Percentiles rank a stretch among this genome's conserved stretches.
phyloP scores from a whole-genome alignment of 2,797 vertebrate genomes.

The Pantherophis vulpinus region DNA sequence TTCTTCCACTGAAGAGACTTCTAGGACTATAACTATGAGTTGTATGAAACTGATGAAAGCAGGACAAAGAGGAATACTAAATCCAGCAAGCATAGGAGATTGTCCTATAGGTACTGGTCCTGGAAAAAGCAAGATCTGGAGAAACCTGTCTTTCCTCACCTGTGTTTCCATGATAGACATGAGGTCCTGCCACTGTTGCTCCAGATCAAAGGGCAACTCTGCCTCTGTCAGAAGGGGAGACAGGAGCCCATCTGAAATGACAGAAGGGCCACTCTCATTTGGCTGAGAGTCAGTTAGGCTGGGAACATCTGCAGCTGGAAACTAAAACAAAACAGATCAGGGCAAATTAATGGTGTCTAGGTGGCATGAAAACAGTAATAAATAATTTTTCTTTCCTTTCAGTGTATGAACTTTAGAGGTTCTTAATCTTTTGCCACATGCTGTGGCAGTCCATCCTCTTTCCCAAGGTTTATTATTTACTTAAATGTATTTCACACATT shows the following conservation, averaged over 20 bases:
- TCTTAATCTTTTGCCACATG: slow-evolving; percentile 5
- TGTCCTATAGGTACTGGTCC: neutral
- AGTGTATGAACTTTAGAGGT: slow-evolving; percentile 2
- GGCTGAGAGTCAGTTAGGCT: slow-evolving; percentile 78
- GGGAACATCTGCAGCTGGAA: slow-evolving; percentile 81
- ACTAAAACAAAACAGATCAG: slow-evolving; percentile 71
- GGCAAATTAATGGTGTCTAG: slow-evolving; percentile 29
- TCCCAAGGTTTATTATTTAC: neutral
- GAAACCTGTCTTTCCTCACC: slow-evolving; percentile 66
- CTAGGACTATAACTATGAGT: neutral
- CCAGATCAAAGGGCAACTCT: slow-evolving; percentile 89
- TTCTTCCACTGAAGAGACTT: neutral
- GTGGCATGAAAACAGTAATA: neutral
- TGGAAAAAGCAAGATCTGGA: neutral
- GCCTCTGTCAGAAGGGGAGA: slow-evolving; percentile 78
- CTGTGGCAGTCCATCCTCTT: neutral
- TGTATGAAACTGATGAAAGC: neutral
- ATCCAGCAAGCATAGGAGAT: neutral
- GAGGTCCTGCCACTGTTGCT: slow-evolving; percentile 99
- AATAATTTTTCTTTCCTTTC: neutral
- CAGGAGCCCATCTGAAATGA: slow-evolving; percentile 79
- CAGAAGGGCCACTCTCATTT: slow-evolving; percentile 79
- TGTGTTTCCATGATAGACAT: slow-evolving; percentile 99
- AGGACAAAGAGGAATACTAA: neutral
- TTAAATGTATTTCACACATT: neutral